Evolutionary conservation across 2,888 invertebrate genomes (phyloP).

Genomic region (Hirudinaria manillensis): DNA sequence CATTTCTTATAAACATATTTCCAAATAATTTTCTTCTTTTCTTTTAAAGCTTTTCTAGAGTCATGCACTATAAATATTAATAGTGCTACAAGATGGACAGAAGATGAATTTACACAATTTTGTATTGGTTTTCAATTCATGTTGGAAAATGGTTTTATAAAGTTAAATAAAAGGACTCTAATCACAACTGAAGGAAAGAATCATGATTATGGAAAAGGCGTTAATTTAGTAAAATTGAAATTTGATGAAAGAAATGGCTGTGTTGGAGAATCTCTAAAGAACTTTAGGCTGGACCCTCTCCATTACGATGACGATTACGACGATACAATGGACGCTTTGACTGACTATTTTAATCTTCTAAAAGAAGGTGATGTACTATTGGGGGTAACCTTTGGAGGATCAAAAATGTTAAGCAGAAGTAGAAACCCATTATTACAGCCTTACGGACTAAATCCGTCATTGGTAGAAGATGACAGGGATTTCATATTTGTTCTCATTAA

Average conservation of each 20-base stretch:
- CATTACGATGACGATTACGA: neutral
- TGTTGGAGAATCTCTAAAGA: neutral
- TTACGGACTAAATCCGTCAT: neutral
- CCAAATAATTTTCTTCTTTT: no score
- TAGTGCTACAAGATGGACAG: constrained; percentile 4
- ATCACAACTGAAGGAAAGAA: neutral
- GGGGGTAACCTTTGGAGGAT: constrained; percentile 8
- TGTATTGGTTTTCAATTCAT: neutral
- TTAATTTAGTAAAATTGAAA: neutral
- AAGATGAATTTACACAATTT: neutral
- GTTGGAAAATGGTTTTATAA: neutral
- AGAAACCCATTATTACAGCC: neutral
- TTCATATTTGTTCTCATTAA: neutral
- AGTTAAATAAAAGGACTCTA: neutral
- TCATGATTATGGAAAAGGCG: neutral
- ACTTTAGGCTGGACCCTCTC: neutral
- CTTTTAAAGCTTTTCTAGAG: neutral
- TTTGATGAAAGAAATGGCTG: neutral
- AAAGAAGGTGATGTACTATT: neutral
- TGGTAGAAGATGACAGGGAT: neutral
- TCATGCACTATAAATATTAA: neutral
- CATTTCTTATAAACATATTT: no score
- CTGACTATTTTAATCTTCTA: neutral
- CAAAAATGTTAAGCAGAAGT: neutral
- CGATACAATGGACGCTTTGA: neutral